These are phyloP conservation scores for Chrysodeixis includens DNA, from an alignment of 2,888 invertebrate species.

Conservation along the genomic window DNA sequence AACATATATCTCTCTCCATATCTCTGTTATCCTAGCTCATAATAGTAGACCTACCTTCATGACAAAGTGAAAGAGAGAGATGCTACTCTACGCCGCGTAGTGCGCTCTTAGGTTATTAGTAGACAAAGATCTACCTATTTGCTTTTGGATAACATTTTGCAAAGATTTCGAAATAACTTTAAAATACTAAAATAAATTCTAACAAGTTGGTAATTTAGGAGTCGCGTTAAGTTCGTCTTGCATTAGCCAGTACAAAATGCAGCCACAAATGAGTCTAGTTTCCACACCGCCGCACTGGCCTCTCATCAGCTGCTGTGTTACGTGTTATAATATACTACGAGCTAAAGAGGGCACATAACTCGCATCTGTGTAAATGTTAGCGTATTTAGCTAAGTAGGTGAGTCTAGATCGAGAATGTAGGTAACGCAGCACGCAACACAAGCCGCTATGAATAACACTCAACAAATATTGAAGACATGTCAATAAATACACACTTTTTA, in stretches of 20 bases:
- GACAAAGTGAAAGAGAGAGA: too few species aligned
- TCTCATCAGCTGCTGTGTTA: not conserved
- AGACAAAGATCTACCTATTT: too few species aligned
- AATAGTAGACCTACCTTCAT: too few species aligned
- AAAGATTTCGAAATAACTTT: too few species aligned
- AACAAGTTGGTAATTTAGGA: not conserved
- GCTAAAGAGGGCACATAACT: slow-evolving; percentile 12
- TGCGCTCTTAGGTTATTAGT: too few species aligned
- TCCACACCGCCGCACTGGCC: not conserved
- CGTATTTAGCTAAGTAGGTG: slow-evolving; percentile 7
- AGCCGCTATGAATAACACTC: too few species aligned
- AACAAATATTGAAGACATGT: slow-evolving; percentile 11
- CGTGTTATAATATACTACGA: not conserved
- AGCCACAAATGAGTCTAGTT: not conserved
- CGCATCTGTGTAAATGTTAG: slow-evolving; percentile 40
- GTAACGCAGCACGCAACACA: slow-evolving; percentile 21
- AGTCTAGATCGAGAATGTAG: slow-evolving; percentile 16
- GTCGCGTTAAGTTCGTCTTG: not conserved
- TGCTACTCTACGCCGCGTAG: too few species aligned
- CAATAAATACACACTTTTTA: slow-evolving; percentile 28
- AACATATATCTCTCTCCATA: too few species aligned
- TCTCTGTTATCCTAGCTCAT: too few species aligned
- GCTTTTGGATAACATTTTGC: too few species aligned
- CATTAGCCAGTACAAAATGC: not conserved
- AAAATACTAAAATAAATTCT: too few species aligned